Evolutionary conservation across 2,888 invertebrate genomes (phyloP).

Genomic region (Autographa gamma): DNA sequence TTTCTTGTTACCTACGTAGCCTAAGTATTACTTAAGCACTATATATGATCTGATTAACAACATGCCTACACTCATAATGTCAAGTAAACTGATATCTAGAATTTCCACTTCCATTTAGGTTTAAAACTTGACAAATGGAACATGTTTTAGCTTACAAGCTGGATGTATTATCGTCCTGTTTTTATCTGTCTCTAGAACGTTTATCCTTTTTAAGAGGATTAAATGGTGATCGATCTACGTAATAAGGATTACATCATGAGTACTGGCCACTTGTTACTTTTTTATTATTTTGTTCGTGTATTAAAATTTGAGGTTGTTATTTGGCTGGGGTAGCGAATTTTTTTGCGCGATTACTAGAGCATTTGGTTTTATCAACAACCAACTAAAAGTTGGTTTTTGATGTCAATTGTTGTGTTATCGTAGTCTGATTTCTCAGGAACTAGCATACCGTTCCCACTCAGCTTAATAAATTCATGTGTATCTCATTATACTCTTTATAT

Average conservation of each 20-base stretch:
- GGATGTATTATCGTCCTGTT: neutral
- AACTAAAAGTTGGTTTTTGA: no score
- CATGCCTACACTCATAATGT: neutral
- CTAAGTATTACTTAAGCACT: neutral
- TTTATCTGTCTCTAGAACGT: slow-evolving; percentile 1
- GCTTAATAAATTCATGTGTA: slow-evolving; percentile 5
- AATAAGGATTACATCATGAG: neutral
- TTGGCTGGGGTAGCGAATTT: neutral
- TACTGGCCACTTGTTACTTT: slow-evolving; percentile 1
- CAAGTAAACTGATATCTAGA: neutral
- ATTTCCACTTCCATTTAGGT: slow-evolving; percentile 1
- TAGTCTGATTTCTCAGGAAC: neutral
- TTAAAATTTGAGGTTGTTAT: neutral
- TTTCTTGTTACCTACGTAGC: neutral
- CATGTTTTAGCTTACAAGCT: neutral
- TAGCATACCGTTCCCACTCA: neutral
- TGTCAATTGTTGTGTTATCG: neutral
- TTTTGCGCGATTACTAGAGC: no score
- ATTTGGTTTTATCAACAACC: no score
- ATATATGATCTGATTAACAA: neutral
- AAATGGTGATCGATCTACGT: neutral
- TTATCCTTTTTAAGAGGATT: slow-evolving; percentile 4
- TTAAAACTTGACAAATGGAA: neutral
- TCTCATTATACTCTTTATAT: slow-evolving; percentile 19
- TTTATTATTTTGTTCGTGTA: neutral